A percentile compares a stretch with the other conserved stretches of the same genome.
phyloP scores from a whole-genome alignment of 2,797 vertebrate species.

The Hipposideros larvatus region DNA sequence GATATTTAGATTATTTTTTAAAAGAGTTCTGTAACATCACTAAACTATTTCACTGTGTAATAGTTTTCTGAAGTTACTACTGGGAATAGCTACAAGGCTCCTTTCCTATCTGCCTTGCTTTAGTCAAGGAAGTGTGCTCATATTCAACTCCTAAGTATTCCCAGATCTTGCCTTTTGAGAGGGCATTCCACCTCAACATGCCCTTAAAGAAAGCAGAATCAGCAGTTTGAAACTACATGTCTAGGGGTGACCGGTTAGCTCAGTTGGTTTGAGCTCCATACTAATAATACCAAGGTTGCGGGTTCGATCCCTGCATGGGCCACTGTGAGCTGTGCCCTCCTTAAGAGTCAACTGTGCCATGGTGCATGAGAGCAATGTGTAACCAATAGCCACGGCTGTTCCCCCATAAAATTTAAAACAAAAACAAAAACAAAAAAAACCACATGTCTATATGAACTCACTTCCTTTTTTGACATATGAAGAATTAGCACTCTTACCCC shows the following conservation, averaged over 20 bases:
- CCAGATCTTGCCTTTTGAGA: background rate
- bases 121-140: background rate
- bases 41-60: background rate
- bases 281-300: too few species aligned
- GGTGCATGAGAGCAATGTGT: too few species aligned
- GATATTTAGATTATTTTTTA: slow-evolving; percentile 25
- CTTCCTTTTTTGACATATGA: background rate
- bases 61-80: slow-evolving; percentile 1
- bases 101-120: background rate
- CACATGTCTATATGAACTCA: background rate
- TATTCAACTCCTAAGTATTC: background rate
- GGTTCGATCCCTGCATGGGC: too few species aligned
- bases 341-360: too few species aligned
- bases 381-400: too few species aligned
- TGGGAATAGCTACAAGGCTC: background rate
- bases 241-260: background rate
- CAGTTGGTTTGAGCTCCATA: too few species aligned
- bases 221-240: background rate
- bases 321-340: too few species aligned
- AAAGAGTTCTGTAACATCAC: background rate
- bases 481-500: background rate
- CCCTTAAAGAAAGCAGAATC: background rate
- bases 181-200: background rate
- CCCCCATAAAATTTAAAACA: too few species aligned
- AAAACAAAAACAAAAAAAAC: background rate